A percentile compares a stretch with the other conserved stretches of the same genome.
phyloP scores from a whole-genome alignment of 2,888 invertebrate genomes.

The Oeneis ivallda region DNA sequence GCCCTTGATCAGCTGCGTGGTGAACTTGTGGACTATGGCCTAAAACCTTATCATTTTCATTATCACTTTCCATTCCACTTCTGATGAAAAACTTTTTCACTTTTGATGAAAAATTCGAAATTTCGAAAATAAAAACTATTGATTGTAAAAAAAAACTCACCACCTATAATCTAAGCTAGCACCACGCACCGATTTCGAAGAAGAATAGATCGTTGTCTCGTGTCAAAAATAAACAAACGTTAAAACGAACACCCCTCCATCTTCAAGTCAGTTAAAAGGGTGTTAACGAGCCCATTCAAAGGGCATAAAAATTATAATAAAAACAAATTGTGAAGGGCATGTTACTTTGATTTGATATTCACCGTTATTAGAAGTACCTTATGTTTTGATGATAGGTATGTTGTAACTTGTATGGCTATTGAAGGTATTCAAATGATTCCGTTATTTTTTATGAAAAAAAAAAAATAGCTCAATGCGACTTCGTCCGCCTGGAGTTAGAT shows the following conservation, averaged over 20 bases:
- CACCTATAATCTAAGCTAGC: no score
- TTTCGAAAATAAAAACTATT: no score
- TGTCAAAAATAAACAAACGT: background rate
- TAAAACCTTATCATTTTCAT: no score
- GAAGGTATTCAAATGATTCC: background rate
- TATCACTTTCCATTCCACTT: no score
- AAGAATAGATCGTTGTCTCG: no score
- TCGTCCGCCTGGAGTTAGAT: no score
- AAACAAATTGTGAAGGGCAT: conserved; percentile 1
- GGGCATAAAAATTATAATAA: conserved; percentile 11
- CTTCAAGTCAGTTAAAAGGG: conserved; percentile 16
- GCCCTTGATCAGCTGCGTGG: no score
- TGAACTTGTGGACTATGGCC: no score
- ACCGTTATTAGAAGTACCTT: conserved; percentile 2
- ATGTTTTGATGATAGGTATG: background rate
- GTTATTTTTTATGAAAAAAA: background rate
- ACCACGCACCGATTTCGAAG: no score
- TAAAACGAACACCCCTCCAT: conserved; percentile 1
- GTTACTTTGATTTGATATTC: conserved; percentile 6
- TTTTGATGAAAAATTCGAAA: no score
- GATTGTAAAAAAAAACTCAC: no score
- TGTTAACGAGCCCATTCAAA: conserved; percentile 26
- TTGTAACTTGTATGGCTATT: background rate
- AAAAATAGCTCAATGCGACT: background rate
- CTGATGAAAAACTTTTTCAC: no score